A percentile compares a stretch with the other conserved stretches of the same genome.
Conservation (phyloP, 2,888 invertebrate genomes). For the Chaetogeoica ovagalla region DNA sequence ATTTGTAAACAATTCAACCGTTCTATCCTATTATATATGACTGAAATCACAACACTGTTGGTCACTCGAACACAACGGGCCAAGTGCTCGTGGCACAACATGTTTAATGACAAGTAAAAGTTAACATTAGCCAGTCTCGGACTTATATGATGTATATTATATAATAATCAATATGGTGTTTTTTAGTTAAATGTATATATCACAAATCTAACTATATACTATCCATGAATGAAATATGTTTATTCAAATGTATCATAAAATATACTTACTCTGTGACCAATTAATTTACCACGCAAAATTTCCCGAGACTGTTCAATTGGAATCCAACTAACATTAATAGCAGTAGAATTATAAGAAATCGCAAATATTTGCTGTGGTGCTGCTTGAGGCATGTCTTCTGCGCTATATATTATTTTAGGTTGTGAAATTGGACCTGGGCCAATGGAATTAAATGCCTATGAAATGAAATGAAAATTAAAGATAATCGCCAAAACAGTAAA, state of each 20-base stretch:
- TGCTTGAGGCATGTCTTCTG: conserved; percentile 90
- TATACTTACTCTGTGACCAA: conserved; percentile 78
- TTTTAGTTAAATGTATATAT: no score
- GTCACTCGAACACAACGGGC: no score
- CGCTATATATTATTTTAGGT: conserved; percentile 75
- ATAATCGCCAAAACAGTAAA: background rate
- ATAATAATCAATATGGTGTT: no score
- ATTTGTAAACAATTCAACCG: no score
- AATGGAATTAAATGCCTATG: conserved; percentile 71
- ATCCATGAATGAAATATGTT: no score
- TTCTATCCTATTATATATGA: no score
- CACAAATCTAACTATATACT: no score
- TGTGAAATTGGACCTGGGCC: conserved; percentile 83
- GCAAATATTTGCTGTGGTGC: conserved; percentile 83
- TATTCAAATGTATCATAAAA: background rate
- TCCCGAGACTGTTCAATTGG: conserved; percentile 84
- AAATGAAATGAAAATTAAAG: background rate
- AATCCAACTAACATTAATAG: conserved; percentile 88
- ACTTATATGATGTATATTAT: no score
- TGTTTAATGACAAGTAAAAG: no score
- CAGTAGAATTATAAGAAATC: conserved; percentile 84
- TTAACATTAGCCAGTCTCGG: no score
- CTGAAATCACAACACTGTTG: no score
- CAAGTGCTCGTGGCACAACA: no score
- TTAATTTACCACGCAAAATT: conserved; percentile 82